Evolutionary conservation across 2,888 invertebrate species (phyloP), one percentile per base, ranked within the genome.

Genomic region (Alviniconcha strummeri): DNA sequence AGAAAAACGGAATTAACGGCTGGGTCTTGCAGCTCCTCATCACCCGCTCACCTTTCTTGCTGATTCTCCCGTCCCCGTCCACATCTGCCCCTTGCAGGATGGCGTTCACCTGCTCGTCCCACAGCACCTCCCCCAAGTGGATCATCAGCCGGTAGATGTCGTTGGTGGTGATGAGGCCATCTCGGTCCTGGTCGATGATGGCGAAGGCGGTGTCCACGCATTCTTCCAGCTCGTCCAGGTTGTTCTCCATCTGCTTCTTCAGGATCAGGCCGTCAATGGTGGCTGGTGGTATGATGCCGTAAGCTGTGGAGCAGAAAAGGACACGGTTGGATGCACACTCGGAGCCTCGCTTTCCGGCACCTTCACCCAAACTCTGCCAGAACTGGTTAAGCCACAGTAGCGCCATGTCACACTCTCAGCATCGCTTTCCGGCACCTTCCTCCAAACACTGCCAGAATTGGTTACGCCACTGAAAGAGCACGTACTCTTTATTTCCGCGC

Each of bases 111-210:
- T 89, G 90, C 54, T 89, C 88, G 74, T 91, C 91, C 0, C 86
- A 87, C 75, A 90, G 52, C 85, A 89, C 88, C 80, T 90, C 89
- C 0, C 90, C 90, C 17, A 91, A 84, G 3, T 87, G 87, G 87
- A 89, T 88, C 90, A 90, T 90, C 71, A 91, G 83, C 77, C 87
- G 85, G 80, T 89, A 89, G 5, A 91, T 84, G 81, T 91, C 91
- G 55, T 84, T 84, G n/a, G 85, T 85, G 3, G 89, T 88, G 13
- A 91, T 89, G 54, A 88, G 85, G 5, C 89, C 90, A 82, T 90
- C 90, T 2, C 86, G 87, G 81, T 91, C 89, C 17, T 86, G 83
- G 80, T 91, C 91, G 9, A 90, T 88, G 77, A 90, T 55, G 55
- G 80, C 69, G 69, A 80, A 80, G 55, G 80, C 80, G 55, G 80